phyloP scores from a whole-genome alignment of 2,113 vertebrate species.

The Phodopus roborovskii region DNA sequence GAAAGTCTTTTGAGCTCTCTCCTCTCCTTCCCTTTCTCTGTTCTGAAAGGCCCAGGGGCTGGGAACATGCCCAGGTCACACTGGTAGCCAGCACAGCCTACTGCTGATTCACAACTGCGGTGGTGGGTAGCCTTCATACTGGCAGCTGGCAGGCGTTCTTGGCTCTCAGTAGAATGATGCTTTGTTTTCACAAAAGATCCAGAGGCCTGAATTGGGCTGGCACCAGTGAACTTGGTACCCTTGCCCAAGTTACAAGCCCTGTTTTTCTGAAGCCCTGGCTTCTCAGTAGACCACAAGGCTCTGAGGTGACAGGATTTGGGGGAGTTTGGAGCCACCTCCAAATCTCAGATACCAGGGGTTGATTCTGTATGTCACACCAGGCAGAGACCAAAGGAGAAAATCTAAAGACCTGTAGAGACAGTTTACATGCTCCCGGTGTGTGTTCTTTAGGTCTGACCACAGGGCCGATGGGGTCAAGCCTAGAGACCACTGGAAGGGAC shows the following conservation, averaged over 20 bases:
- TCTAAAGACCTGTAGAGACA: background rate
- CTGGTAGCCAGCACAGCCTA: background rate
- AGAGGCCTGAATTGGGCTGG: background rate
- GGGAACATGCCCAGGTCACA: background rate
- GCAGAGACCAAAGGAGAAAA: background rate
- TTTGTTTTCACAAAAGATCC: slow-evolving; percentile 49
- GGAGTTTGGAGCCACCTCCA: background rate
- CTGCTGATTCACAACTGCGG: background rate
- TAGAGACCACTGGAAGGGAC: background rate
- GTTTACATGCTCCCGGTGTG: background rate
- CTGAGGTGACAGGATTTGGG: background rate
- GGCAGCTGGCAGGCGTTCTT: background rate
- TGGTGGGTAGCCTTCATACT: background rate
- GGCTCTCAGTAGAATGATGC: slow-evolving; percentile 2
- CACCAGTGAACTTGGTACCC: background rate
- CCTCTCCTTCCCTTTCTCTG: background rate
- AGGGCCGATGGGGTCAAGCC: background rate
- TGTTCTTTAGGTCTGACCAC: background rate
- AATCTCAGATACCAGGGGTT: background rate
- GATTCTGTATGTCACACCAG: background rate
- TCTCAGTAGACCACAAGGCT: background rate
- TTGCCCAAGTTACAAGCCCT: background rate
- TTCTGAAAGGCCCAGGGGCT: background rate
- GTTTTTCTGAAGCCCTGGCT: background rate
- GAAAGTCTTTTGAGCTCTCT: background rate